Base-by-base conservation (phyloP, 2,888 invertebrate genomes). In the Elysia crispata region DNA sequence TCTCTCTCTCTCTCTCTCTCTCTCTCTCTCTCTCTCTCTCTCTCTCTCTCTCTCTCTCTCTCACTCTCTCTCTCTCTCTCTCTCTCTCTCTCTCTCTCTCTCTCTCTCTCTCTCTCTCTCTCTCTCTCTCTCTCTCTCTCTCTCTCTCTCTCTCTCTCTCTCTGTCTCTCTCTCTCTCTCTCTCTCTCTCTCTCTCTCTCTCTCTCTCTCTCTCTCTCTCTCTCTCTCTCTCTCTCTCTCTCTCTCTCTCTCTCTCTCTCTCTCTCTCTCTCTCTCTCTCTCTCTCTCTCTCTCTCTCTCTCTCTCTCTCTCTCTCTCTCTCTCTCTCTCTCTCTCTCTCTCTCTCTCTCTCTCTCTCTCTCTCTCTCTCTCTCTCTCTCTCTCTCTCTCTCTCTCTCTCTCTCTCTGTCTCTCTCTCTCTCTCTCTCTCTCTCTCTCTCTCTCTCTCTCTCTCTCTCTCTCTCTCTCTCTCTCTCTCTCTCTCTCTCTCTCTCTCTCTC, bases 341-440 rank as follows among this genome's bases (percentile, higher is more conserved):
- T 72, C 0, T 66, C 67, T 3, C 75, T 50, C 75, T 79, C 79
- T 62, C 66, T 72, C 31, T 73, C 76, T 67, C 66, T 76, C 57
- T 62, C 76, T 54, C 75, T 66, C 6, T 80, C 82, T 57, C 67
- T 79, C 33, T 86, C 87, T 70, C 82, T 85, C 62, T 88, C 86
- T 33, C 87, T 79, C 83, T 84, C 81, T 89, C 89, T 20, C 89
- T 81, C 25, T 87, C 86, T 31, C 85, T 82, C 76, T 89, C 89
- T 69, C 85, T 81, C 50, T 87, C 87, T 25, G 89, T 75, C 41
- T 89, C 87, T 69, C 85, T 80, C 8, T 87, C 85, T 82, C 87
- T 89, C 74, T 89, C 89, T 73, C 84, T n/a, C 82, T n/a, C 57
- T 75, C n/a, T 23, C 76, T 73, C 79, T 3, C 6, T 8, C 15